phyloP scores from a whole-genome alignment of 2,797 vertebrate species.

The Pipistrellus kuhlii region DNA sequence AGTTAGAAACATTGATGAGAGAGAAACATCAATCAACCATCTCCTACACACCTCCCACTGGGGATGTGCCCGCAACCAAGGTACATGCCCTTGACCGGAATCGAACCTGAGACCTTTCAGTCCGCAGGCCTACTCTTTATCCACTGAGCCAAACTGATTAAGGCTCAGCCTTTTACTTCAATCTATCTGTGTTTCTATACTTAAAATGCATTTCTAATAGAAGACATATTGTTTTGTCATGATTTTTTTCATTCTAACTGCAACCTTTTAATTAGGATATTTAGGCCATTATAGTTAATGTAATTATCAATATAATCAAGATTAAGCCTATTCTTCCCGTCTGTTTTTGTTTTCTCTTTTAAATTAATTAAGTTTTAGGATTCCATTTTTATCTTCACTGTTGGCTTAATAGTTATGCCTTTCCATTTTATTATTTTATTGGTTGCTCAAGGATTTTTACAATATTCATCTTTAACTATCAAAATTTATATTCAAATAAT shows the following conservation, averaged over 20 bases:
- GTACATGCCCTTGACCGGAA: too few species aligned
- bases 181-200: not conserved
- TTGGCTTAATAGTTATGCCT: not conserved
- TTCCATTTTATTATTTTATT: constrained; percentile 32
- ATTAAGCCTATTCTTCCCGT: not conserved
- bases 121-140: too few species aligned
- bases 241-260: not conserved
- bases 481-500: constrained; percentile 36
- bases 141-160: too few species aligned
- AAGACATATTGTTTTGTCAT: not conserved
- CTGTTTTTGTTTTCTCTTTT: constrained; percentile 43
- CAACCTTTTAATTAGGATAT: constrained; percentile 33
- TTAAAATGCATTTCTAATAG: not conserved
- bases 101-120: too few species aligned
- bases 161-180: not conserved
- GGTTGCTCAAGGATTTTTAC: not conserved
- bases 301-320: constrained; percentile 2
- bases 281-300: constrained; percentile 43
- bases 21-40: too few species aligned
- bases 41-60: too few species aligned
- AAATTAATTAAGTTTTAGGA: constrained; percentile 38
- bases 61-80: too few species aligned
- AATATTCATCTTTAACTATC: not conserved
- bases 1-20: too few species aligned
- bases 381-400: constrained; percentile 26